phyloP scores from a whole-genome alignment of 2,113 vertebrate species.

The Oryzias melastigma region DNA sequence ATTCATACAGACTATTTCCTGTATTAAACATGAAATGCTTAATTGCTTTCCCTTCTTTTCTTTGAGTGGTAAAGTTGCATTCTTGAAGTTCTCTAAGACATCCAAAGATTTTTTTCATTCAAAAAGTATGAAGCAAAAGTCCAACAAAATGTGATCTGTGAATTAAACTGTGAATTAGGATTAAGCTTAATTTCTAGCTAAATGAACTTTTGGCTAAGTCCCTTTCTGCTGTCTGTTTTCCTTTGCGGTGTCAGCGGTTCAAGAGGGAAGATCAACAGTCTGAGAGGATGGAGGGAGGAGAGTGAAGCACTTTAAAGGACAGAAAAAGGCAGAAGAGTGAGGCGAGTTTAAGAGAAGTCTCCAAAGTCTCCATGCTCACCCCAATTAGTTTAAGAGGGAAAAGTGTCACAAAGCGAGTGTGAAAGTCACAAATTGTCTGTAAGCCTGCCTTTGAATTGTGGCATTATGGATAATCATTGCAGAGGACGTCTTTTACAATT shows the following conservation, averaged over 20 bases:
- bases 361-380: not conserved
- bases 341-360: not conserved
- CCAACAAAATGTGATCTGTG: no score
- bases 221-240: not conserved
- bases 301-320: constrained; percentile 7
- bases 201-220: not conserved
- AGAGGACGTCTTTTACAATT: constrained; percentile 28
- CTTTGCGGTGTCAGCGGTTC: constrained; percentile 11
- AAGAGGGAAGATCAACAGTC: constrained; percentile 24
- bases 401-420: constrained; percentile 1
- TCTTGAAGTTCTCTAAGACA: no score
- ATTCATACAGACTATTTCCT: no score
- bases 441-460: constrained; percentile 15
- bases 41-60: no score
- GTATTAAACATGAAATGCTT: no score
- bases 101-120: no score
- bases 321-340: not conserved
- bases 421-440: constrained; percentile 29
- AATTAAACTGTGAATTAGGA: no score
- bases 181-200: not conserved
- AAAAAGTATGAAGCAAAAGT: no score
- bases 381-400: constrained; percentile 9
- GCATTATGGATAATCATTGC: constrained; percentile 25
- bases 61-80: no score
- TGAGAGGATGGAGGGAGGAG: constrained; percentile 31